These are phyloP conservation scores for Scartelaos histophorus DNA, from an alignment of 2,113 vertebrate species.

Conservation along the genomic window DNA sequence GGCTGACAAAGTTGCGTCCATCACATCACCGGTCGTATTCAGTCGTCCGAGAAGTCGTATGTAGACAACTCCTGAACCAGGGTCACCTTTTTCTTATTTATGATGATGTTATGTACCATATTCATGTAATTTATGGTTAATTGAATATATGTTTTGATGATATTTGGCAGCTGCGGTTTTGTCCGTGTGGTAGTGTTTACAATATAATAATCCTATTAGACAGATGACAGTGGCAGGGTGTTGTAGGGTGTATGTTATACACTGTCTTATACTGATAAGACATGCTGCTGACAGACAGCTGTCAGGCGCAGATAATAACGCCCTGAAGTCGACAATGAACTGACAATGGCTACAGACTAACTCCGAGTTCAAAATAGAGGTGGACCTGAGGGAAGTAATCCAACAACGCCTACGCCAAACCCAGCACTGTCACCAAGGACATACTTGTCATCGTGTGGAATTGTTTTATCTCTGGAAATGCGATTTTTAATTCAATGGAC, in stretches of 20 bases:
- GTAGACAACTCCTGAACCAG: conserved; percentile 4
- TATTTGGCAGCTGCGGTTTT: background rate
- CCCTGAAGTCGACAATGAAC: conserved; percentile 47
- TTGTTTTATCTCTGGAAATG: conserved; percentile 38
- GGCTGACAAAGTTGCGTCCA: conserved; percentile 56
- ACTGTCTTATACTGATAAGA: conserved; percentile 41
- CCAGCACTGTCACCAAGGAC: background rate
- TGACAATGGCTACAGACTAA: background rate
- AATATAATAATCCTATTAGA: background rate
- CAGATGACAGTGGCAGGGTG: conserved; percentile 68
- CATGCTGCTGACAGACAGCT: conserved; percentile 50
- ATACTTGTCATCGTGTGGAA: background rate
- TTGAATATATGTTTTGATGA: background rate
- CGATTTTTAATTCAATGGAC: conserved; percentile 51
- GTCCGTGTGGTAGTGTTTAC: conserved; percentile 6
- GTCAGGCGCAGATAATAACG: conserved; percentile 75
- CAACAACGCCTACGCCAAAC: background rate
- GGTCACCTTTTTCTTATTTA: conserved; percentile 64
- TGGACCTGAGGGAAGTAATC: conserved; percentile 13
- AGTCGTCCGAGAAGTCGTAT: background rate
- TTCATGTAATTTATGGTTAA: background rate
- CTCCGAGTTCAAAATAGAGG: background rate
- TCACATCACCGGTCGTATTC: conserved; percentile 43
- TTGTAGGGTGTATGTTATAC: conserved; percentile 43
- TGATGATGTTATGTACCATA: background rate